Evolutionary conservation across 2,888 invertebrate species (phyloP), one percentile per base, ranked within the genome.

Genomic region (Eilema depressum): DNA sequence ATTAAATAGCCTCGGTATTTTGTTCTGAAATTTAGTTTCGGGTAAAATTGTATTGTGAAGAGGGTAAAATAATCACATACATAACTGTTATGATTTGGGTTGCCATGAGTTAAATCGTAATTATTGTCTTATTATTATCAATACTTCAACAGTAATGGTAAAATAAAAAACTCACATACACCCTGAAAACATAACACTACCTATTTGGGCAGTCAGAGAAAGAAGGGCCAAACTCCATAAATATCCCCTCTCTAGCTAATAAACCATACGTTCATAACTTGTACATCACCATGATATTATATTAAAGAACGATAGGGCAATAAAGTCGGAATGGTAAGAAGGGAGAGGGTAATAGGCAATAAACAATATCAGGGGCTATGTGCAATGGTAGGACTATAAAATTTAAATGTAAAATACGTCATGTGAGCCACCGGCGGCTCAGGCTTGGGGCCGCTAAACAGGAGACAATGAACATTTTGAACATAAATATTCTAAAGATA

Each of bases 351-450:
- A 77, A 80, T 77, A 62, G 67, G 53, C 70, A 12, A 77, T 79
- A 80, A 83, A 81, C 75, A 80, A 76, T 79, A 72, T 68, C 57
- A 73, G 72, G 60, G 59, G 66, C 71, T 69, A 63, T 63, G 71
- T 41, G 75, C 79, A 80, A 83, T 79, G 78, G 79, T 37, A 79
- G 74, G 76, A 80, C 77, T 84, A 85, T 85, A 80, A 85, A 83
- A 85, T 85, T 85, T 85, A 83, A 85, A 86, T 84, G 82, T 84
- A 81, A 82, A 83, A 83, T 86, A 84, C 80, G 71, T 83, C 84
- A 82, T 82, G 79, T 71, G 80, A 78, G 69, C 81, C 73, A 68
- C 47, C 71, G 61, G 79, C 81, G 81, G 78, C 80, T 75, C 73
- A 66, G 28, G 76, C 67, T 71, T 53, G 68, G 67, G 80, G 81